A percentile compares a stretch with the other conserved stretches of the same genome.
Conservation (phyloP, 2,797 vertebrate species). For the Serranus cabrilla region DNA sequence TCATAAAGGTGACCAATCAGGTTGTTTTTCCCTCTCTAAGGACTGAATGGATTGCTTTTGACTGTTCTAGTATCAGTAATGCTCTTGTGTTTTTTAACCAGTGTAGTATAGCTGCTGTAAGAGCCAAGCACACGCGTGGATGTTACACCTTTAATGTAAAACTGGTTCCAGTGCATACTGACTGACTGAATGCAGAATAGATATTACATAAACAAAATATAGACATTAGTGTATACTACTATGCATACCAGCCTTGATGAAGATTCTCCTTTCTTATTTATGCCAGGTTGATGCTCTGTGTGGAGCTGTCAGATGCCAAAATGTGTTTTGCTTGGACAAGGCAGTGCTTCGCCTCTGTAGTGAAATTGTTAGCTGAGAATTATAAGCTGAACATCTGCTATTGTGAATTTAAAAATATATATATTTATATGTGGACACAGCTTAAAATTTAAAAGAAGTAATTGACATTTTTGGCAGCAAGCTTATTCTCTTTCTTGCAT, state of each 20-base stretch:
- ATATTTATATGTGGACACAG: not conserved
- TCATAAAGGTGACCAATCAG: slow-evolving; percentile 7
- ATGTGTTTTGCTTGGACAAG: slow-evolving; percentile 28
- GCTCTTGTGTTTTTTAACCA: slow-evolving; percentile 43
- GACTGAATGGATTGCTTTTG: slow-evolving; percentile 7
- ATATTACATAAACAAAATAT: slow-evolving; percentile 29
- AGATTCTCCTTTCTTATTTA: slow-evolving; percentile 60
- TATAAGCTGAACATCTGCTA: slow-evolving; percentile 13
- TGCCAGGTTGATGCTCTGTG: slow-evolving; percentile 32
- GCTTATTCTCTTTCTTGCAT: not conserved
- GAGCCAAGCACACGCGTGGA: slow-evolving; percentile 40
- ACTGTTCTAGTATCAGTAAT: slow-evolving; percentile 19
- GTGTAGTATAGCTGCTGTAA: slow-evolving; percentile 42
- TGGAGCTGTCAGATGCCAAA: slow-evolving; percentile 68
- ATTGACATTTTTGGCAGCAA: not conserved
- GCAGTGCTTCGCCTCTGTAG: slow-evolving; percentile 16
- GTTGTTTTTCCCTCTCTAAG: not conserved
- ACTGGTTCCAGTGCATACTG: slow-evolving; percentile 12
- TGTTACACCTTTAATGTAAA: slow-evolving; percentile 26
- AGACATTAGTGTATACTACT: slow-evolving; percentile 58
- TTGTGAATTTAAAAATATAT: not conserved
- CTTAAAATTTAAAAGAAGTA: not conserved
- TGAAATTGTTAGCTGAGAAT: slow-evolving; percentile 38
- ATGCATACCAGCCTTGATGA: slow-evolving; percentile 72
- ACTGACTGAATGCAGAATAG: slow-evolving; percentile 42